phyloP scores from a whole-genome alignment of 2,113 vertebrate genomes.

The Thryonomys swinderianus region DNA sequence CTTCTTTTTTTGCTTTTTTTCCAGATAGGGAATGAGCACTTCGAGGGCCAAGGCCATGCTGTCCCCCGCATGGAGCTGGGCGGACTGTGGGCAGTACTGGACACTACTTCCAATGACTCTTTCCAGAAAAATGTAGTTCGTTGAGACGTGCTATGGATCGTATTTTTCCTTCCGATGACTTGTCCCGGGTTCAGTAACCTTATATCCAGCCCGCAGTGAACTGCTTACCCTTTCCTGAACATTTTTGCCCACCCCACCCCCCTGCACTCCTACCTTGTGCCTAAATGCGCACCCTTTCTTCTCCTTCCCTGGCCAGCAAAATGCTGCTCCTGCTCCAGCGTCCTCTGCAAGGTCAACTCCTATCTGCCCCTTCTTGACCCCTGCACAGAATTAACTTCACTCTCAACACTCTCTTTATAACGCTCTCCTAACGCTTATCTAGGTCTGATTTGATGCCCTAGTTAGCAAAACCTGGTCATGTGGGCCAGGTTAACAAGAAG shows the following conservation, averaged over 20 bases:
- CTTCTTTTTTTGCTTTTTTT: not conserved
- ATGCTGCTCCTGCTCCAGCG: not conserved
- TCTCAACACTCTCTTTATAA: not conserved
- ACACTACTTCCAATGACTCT: not conserved
- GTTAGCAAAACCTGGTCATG: not conserved
- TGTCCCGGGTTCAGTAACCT: not conserved
- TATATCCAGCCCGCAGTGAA: not conserved
- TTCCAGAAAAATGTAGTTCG: constrained; percentile 33
- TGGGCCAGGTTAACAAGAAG: not conserved
- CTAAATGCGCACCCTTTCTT: not conserved
- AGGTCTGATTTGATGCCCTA: not conserved
- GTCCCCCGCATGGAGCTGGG: not conserved
- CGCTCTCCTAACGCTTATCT: not conserved
- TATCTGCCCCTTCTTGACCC: constrained; percentile 7
- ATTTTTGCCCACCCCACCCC: not conserved
- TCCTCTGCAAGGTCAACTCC: not conserved
- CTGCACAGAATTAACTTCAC: constrained; percentile 35
- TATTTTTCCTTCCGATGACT: not conserved
- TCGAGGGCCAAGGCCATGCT: not conserved
- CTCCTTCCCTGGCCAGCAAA: not conserved
- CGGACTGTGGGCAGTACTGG: not conserved
- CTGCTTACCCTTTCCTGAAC: not conserved
- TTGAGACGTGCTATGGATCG: not conserved
- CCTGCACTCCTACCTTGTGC: not conserved
- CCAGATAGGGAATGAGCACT: not conserved